Evolutionary conservation across 2,797 vertebrate genomes (phyloP).

Genomic region (Rallus crepitans): DNA sequence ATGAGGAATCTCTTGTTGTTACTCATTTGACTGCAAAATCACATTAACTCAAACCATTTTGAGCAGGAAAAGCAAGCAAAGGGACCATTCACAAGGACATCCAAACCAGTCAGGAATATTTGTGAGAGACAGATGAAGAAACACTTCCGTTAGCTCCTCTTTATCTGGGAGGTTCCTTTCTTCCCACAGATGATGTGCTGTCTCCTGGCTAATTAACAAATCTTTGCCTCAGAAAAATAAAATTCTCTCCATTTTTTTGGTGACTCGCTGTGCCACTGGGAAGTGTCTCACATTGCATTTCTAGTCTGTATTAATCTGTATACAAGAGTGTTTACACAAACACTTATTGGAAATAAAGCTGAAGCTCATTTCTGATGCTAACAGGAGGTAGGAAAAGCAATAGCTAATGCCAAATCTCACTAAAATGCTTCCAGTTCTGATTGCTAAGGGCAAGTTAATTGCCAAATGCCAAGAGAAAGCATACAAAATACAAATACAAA

Average conservation of each 20-base stretch:
- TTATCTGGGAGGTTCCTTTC: neutral
- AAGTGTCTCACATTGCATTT: neutral
- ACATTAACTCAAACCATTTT: neutral
- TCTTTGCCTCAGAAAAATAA: neutral
- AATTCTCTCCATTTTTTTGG: neutral
- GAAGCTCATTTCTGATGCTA: neutral
- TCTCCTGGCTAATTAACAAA: neutral
- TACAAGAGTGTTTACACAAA: neutral
- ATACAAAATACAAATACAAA: neutral
- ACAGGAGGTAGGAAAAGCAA: neutral
- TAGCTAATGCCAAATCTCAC: neutral
- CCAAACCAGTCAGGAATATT: neutral
- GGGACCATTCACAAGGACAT: neutral
- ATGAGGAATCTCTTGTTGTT: neutral
- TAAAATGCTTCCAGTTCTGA: neutral
- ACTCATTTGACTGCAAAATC: constrained; percentile 27
- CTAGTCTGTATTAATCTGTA: neutral
- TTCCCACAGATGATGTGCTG: neutral
- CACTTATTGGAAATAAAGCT: neutral
- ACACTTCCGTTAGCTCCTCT: neutral
- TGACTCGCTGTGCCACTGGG: neutral
- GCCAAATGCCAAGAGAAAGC: neutral
- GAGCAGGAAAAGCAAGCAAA: neutral
- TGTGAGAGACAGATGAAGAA: neutral
- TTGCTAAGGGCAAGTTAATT: neutral